Base-by-base conservation (phyloP, 2,888 invertebrate genomes). In the Philopedon plagiatum region DNA sequence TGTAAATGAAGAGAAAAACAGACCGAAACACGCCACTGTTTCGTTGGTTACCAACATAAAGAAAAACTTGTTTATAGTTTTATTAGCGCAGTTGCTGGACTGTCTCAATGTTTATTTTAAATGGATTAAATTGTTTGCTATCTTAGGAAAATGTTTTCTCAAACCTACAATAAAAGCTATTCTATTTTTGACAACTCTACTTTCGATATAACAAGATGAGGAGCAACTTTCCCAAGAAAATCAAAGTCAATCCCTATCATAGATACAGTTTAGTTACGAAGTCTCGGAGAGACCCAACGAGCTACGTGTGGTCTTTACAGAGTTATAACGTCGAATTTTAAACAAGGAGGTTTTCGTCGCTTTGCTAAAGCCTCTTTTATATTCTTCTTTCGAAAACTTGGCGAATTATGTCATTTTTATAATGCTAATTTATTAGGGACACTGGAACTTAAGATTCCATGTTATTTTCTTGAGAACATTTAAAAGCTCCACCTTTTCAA, bases 281-380 rank as follows among this genome's bases (percentile, higher is more conserved):
- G 75, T 76, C 77, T 75, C 74, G 64, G 65, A 71, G 74, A 78
- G 78, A 78, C 77, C 77, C 78, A 76, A 71, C 77, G 76, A 60
- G 78, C 79, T 79, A 83, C 84, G 84, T 84, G 84, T 78, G 80
- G 82, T 82, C 82, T 83, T 83, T 82, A 76, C 77, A 77, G 77
- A 81, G 83, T 82, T 83, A 82, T 83, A 80, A 81, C 80, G 81
- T 79, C 82, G 82, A 83, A 83, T 83, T 81, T 82, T 82, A 82
- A 78, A 78, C 77, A 78, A 76, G 78, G 75, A 74, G 74, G 77
- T 76, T 77, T 76, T 74, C 70, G 63, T 62, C 64, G 67, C 58
- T 46, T 34, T 32, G 19, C 63, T 29, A 68, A 44, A 61, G 41
- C 66, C 67, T 71, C 71, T 70, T 65, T 71, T 67, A 68, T 65